Conservation (phyloP, 2,888 invertebrate species). For the Chromoteleia sp. region DNA sequence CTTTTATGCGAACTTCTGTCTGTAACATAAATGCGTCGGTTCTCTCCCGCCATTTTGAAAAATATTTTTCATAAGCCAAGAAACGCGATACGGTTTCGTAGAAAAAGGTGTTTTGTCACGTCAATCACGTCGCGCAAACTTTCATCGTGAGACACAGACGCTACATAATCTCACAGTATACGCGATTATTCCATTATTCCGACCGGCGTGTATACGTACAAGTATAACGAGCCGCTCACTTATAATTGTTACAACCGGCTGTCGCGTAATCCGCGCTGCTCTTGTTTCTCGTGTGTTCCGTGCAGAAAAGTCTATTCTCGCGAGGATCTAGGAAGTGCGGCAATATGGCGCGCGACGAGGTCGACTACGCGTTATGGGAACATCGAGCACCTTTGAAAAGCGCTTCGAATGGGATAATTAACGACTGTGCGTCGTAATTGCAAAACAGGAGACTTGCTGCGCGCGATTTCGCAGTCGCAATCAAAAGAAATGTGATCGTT, state of each 20-base stretch:
- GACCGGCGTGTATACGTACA: conserved; percentile 36
- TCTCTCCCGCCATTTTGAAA: neutral
- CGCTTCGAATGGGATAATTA: conserved; percentile 65
- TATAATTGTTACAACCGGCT: conserved; percentile 69
- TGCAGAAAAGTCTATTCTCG: conserved; percentile 63
- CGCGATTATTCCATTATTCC: conserved; percentile 66
- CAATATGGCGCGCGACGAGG: conserved; percentile 63
- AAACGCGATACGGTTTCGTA: neutral
- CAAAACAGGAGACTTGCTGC: conserved; percentile 45
- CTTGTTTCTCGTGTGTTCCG: conserved; percentile 64
- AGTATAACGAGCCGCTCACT: conserved; percentile 66
- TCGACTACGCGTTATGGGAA: conserved; percentile 64
- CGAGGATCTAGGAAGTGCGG: conserved; percentile 68
- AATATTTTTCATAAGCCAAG: neutral
- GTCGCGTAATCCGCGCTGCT: conserved; percentile 67
- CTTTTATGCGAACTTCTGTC: too few species aligned
- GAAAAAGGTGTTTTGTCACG: conserved; percentile 52
- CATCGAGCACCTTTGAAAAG: conserved; percentile 55
- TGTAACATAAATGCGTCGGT: neutral
- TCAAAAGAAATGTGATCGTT: conserved; percentile 50
- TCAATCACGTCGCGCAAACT: conserved; percentile 52
- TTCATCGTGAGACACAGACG: conserved; percentile 61
- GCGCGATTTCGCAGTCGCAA: conserved; percentile 51
- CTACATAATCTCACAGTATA: conserved; percentile 60
- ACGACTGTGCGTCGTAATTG: conserved; percentile 53